phyloP scores from a whole-genome alignment of 2,113 vertebrate genomes.

The Gavia stellata region DNA sequence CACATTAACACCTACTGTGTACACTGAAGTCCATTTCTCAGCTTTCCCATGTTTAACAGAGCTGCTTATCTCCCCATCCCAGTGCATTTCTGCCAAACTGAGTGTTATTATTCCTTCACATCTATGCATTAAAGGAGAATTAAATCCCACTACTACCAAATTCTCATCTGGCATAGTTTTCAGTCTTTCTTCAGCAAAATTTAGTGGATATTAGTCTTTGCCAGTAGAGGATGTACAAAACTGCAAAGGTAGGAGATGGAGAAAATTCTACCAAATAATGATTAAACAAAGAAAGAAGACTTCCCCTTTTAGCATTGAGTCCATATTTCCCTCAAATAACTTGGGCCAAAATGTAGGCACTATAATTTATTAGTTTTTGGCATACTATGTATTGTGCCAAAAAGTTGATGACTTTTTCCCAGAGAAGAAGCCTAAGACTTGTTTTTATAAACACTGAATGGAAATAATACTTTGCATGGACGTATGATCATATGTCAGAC shows the following conservation, averaged over 20 bases:
- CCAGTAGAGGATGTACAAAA: not conserved
- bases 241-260: not conserved
- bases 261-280: not conserved
- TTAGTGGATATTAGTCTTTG: not conserved
- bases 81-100: not conserved
- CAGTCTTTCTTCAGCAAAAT: not conserved
- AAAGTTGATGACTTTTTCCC: not conserved
- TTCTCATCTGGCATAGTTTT: not conserved
- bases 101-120: not conserved
- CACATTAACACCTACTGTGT: not conserved
- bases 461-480: not conserved
- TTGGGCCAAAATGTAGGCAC: not conserved
- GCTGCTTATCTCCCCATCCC: not conserved
- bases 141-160: not conserved
- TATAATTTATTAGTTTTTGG: not conserved
- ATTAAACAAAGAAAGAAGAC: not conserved
- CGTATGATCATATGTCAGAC: not conserved
- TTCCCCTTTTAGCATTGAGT: not conserved
- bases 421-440: not conserved
- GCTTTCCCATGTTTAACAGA: not conserved
- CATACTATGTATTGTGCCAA: not conserved
- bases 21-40: not conserved
- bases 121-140: not conserved
- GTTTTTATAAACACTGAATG: not conserved
- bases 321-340: not conserved